Evolutionary conservation across 2,797 vertebrate genomes (phyloP).

Genomic region (Amblyraja radiata): DNA sequence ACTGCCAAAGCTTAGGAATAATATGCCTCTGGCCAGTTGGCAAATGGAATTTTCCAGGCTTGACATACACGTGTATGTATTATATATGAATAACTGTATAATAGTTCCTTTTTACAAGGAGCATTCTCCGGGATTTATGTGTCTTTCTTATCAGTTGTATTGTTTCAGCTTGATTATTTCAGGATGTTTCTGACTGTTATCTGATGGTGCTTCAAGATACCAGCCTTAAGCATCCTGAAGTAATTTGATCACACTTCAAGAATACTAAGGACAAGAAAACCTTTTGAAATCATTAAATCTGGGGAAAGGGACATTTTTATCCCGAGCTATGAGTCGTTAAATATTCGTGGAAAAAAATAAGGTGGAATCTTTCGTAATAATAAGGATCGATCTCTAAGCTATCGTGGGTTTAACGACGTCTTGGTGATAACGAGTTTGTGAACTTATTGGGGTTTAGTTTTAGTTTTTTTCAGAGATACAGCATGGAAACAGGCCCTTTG

Average conservation of each 20-base stretch:
- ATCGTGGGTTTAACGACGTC: background rate
- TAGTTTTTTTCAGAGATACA: no score
- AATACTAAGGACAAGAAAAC: conserved; percentile 24
- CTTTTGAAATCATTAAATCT: conserved; percentile 23
- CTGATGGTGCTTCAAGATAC: conserved; percentile 33
- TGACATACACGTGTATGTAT: background rate
- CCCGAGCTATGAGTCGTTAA: background rate
- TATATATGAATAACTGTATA: background rate
- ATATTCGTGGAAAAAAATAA: background rate
- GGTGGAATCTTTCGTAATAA: background rate
- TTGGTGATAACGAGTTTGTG: background rate
- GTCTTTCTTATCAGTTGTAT: conserved; percentile 17
- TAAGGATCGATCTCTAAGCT: background rate
- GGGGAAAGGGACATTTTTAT: background rate
- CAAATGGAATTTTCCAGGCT: background rate
- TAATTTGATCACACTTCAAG: conserved; percentile 37
- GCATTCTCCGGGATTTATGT: background rate
- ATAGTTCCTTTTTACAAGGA: background rate
- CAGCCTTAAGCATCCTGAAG: conserved; percentile 32
- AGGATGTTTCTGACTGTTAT: conserved; percentile 29
- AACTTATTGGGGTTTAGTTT: background rate
- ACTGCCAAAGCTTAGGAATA: background rate
- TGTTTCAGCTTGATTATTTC: conserved; percentile 32
- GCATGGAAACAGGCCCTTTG: no score
- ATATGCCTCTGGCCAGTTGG: conserved; percentile 12